A percentile compares a stretch with the other conserved stretches of the same genome.
These are phyloP conservation scores for Tetranychus piercei DNA, from an alignment of 2,888 invertebrate species.

Conservation along the genomic window DNA sequence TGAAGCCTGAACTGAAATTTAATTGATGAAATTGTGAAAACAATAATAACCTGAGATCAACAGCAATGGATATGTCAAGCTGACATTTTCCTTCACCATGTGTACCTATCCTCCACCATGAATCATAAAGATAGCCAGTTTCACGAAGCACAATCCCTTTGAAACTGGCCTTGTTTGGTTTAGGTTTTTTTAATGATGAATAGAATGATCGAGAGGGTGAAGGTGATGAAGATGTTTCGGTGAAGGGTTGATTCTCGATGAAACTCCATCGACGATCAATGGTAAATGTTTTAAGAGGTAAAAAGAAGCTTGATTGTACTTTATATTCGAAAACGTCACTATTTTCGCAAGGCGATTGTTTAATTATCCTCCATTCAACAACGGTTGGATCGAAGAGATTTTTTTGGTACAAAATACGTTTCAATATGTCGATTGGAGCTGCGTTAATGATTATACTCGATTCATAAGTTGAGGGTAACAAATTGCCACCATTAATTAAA, in stretches of 20 bases:
- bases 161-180: background rate
- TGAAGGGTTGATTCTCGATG: background rate
- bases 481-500: conserved; percentile 1
- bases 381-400: conserved; percentile 21
- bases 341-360: conserved; percentile 11
- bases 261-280: conserved; percentile 7
- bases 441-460: conserved; percentile 17
- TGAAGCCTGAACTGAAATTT: too few species aligned
- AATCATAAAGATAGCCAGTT: conserved; percentile 17
- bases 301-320: conserved; percentile 19
- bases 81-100: conserved; percentile 17
- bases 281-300: conserved; percentile 13
- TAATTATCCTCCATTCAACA: conserved; percentile 18
- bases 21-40: background rate
- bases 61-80: conserved; percentile 15
- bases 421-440: conserved; percentile 20
- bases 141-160: conserved; percentile 18
- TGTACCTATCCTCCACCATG: conserved; percentile 16
- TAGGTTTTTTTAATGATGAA: background rate
- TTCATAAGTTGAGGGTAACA: conserved; percentile 15
- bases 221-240: background rate
- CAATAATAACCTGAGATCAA: conserved; percentile 20
- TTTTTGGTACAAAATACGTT: conserved; percentile 20
- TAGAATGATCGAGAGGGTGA: background rate
- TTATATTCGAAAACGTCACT: conserved; percentile 15